Evolutionary conservation across 2,113 vertebrate species (phyloP), one percentile per base, ranked within the genome.

Genomic region (Limnothrissa miodon): DNA sequence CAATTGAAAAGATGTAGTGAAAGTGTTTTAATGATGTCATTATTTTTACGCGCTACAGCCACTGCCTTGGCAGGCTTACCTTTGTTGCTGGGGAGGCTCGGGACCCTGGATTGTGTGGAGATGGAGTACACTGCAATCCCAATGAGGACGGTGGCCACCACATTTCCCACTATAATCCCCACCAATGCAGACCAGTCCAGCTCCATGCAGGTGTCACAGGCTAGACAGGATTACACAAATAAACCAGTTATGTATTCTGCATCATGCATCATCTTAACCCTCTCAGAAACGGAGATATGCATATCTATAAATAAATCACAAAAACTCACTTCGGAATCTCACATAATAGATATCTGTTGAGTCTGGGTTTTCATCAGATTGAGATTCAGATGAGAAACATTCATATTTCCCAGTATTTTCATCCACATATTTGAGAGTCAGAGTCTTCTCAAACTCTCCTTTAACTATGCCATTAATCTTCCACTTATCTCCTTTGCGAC

Each of bases 131-230:
- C 89, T 0, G 89, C 92, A 39, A 89, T 85, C 39, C 88, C 93
- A 0, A 95, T 51, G 19, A 80, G 39, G 4, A 46, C 0, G 0
- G 92, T 94, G 0, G 89, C 89, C 51, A 93, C 0, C 11, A 94
- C 0, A 2, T 94, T 39, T 78, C 93, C 92, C 0, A 86, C 0
- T 0, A 80, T 2, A 0, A 95, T 8, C 23, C 87, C 83, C 0
- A 0, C 0, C 0, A 89, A 0, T 0, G 90, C 19, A 0, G 0
- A 0, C 0, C 0, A 0, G 0, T 94, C 89, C 1, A 94, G 0
- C 11, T 93, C 82, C 0, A 95, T 33, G 39, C 93, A 94, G 87
- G 91, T 92, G 0, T 93, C 91, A 83, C 93, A 93, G 9, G 33
- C 95, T 95, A 78, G 3, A 85, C 0, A 85, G 11, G 81, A 23